Conservation (phyloP, 2,113 vertebrate genomes). For the Elachura formosa region DNA sequence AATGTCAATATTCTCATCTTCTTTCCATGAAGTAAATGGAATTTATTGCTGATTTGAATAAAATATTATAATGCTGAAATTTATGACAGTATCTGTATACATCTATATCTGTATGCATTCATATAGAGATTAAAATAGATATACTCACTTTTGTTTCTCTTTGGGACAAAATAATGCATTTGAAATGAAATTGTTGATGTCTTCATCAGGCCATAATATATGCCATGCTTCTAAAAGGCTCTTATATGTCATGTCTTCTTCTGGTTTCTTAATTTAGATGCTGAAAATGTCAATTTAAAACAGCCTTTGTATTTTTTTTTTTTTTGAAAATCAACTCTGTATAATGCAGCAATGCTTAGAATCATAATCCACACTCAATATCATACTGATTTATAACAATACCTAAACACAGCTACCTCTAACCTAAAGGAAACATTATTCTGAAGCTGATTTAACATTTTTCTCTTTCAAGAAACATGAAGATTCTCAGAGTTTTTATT, state of each 20-base stretch:
- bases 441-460: background rate
- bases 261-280: background rate
- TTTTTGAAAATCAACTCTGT: background rate
- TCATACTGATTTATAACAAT: background rate
- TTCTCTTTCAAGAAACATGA: background rate
- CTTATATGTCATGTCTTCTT: background rate
- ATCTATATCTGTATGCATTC: fast-evolving
- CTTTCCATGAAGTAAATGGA: background rate
- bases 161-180: background rate
- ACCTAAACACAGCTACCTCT: background rate
- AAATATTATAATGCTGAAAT: background rate
- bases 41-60: background rate
- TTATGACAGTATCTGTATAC: background rate
- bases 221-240: background rate
- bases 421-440: background rate
- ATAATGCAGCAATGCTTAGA: background rate
- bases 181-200: background rate
- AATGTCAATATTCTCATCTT: background rate
- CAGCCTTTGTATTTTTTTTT: background rate
- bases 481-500: background rate
- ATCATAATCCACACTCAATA: background rate
- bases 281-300: background rate
- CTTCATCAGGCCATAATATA: background rate
- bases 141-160: background rate
- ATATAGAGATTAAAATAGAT: background rate